Evolutionary conservation across 1,140 invertebrate genomes (phyloP).

Genomic region (Ridgeia piscesae): DNA sequence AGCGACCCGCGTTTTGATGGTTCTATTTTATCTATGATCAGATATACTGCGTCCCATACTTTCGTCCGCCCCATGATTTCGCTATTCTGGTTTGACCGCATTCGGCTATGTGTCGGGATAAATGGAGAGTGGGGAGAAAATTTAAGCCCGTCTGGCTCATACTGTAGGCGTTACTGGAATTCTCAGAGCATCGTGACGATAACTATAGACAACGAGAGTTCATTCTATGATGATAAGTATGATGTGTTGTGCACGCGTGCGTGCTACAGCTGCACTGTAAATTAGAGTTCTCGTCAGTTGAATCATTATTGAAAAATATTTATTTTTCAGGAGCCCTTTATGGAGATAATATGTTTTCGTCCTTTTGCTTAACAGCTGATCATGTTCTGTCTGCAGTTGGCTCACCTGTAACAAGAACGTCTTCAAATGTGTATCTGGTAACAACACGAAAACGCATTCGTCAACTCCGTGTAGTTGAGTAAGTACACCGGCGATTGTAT

Average conservation of each 20-base stretch:
- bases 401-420: not conserved
- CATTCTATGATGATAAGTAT: too few relatives aligned
- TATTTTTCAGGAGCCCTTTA: not conserved
- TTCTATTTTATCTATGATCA: too few relatives aligned
- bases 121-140: too few relatives aligned
- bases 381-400: not conserved
- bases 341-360: not conserved
- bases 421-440: not conserved
- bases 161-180: not conserved
- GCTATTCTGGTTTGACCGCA: too few relatives aligned
- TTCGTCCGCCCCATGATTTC: too few relatives aligned
- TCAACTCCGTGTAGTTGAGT: not conserved
- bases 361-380: not conserved
- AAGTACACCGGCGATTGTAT: not conserved
- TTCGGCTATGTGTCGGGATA: too few relatives aligned
- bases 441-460: not conserved
- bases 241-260: not conserved
- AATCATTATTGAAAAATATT: not conserved
- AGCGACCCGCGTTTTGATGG: too few relatives aligned
- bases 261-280: not conserved
- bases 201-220: too few relatives aligned
- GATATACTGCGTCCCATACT: too few relatives aligned
- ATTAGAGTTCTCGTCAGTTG: not conserved
- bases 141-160: constrained; percentile 20
- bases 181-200: constrained; percentile 8